phyloP scores from a whole-genome alignment of 2,797 vertebrate species.

The Myiothlypis coronata region DNA sequence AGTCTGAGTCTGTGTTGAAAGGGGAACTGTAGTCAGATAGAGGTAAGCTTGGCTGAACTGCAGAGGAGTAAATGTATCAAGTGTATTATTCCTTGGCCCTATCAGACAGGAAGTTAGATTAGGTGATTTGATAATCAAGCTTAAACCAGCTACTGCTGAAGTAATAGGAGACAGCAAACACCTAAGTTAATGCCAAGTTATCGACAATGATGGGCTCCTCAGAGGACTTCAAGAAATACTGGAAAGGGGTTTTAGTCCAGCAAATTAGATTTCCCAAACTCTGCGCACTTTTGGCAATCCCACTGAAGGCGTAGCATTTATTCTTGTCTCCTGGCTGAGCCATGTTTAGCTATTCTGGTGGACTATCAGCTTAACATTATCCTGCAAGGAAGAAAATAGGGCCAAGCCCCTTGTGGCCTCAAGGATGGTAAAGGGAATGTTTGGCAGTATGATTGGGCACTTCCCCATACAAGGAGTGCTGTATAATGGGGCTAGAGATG shows the following conservation, averaged over 20 bases:
- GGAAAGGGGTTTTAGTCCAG: not conserved
- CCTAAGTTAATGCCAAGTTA: not conserved
- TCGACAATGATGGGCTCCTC: not conserved
- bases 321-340: not conserved
- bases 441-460: not conserved
- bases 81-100: not conserved
- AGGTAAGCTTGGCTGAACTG: not conserved
- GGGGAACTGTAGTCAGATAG: not conserved
- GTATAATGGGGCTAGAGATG: not conserved
- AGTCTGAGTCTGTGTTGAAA: not conserved
- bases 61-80: not conserved
- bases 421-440: not conserved
- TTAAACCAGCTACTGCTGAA: not conserved
- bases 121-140: not conserved
- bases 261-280: not conserved
- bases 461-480: not conserved
- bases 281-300: rapidly evolving
- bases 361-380: not conserved
- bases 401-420: not conserved
- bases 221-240: not conserved
- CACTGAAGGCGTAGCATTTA: not conserved
- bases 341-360: not conserved
- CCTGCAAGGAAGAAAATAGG: not conserved
- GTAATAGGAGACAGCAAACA: not conserved
- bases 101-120: not conserved